Base-by-base conservation (phyloP, 2,797 vertebrate genomes). In the Mionectes olivaceus region DNA sequence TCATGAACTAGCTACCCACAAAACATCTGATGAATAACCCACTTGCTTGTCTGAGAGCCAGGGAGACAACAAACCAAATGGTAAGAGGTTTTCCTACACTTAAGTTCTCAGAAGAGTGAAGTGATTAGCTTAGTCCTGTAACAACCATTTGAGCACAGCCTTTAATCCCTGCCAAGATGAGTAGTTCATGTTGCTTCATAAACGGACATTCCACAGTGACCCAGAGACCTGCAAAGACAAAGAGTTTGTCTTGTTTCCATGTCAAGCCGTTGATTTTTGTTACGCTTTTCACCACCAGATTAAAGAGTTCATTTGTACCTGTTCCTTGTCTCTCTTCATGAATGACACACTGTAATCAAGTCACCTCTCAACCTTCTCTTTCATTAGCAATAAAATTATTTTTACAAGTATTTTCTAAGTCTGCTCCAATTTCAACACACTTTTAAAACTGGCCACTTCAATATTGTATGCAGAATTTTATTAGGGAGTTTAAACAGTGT, bases 371-470 rank as follows among this genome's bases (percentile, higher is more conserved):
- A 74, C 64, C 64, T 80, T 76, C 68, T 53, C 52, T 84, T 90
- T 92, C 75, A 43, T 93, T 89, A 93, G 27, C n/a, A 77, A 56
- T 57, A 39, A 92, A 91, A 91, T 80, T 87, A 87, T 85, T 87
- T 96, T 77, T 93, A 23, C 33, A 64, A 83, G 37, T 77, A 27
- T 89, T 77, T 93, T 64, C 53, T 70, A 64, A 93, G 41, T 57
- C 33, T 56, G 82, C 35, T 90, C 50, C n/a, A 70, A 22, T 84
- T 95, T 74, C 23, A 19, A 73, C 11, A 49, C 21, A 50, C 30
- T 83, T 80, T 71, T 74, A 13, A 92, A 95, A 91, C 67, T 25
- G 53, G 5, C 11, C 37, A 43, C n/a, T 61, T 79, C 50, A 28
- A 19, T 50, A 37, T 3, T 5, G 19, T 13, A 56, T 5, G 6